Evolutionary conservation across 1,140 invertebrate species (phyloP).

Genomic region (Probaryconus sp.): DNA sequence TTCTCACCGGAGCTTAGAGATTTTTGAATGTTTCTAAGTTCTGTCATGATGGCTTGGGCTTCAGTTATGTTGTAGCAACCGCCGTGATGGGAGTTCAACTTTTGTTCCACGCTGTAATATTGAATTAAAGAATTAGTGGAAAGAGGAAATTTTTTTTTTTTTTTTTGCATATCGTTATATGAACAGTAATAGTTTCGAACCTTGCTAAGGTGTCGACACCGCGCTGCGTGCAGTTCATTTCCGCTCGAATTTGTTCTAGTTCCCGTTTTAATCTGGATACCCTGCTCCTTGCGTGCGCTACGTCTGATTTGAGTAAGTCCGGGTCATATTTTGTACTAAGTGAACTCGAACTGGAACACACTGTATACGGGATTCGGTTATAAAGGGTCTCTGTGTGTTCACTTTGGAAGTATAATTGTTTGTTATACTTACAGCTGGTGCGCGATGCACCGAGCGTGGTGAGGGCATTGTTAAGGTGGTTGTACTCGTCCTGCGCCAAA

Average conservation of each 20-base stretch:
- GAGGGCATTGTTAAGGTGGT: conserved; percentile 92
- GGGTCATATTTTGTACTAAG: conserved; percentile 96
- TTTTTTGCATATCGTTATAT: not conserved
- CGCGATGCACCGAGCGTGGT: conserved; percentile 89
- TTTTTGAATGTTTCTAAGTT: conserved; percentile 94
- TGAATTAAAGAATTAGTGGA: no score
- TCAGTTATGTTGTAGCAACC: conserved; percentile 95
- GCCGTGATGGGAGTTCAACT: conserved; percentile 88
- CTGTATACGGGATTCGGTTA: conserved; percentile 81
- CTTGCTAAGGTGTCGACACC: conserved; percentile 94
- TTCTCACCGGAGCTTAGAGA: conserved; percentile 93
- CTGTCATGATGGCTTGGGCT: conserved; percentile 95
- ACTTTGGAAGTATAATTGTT: not conserved
- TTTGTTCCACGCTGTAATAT: conserved; percentile 93
- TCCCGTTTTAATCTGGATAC: conserved; percentile 94
- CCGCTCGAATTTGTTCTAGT: conserved; percentile 92
- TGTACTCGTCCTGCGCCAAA: conserved; percentile 96
- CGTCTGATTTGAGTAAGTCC: conserved; percentile 94
- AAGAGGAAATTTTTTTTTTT: not conserved
- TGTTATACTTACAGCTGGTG: conserved; percentile 87
- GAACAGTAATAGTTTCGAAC: conserved; percentile 80
- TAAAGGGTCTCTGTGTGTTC: no score
- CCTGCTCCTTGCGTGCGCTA: conserved; percentile 90
- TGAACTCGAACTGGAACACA: conserved; percentile 93
- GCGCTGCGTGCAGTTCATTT: conserved; percentile 93